Evolutionary conservation across 2,797 vertebrate species (phyloP), one percentile per base, ranked within the genome.

Genomic region (Falco novaeseelandiae): DNA sequence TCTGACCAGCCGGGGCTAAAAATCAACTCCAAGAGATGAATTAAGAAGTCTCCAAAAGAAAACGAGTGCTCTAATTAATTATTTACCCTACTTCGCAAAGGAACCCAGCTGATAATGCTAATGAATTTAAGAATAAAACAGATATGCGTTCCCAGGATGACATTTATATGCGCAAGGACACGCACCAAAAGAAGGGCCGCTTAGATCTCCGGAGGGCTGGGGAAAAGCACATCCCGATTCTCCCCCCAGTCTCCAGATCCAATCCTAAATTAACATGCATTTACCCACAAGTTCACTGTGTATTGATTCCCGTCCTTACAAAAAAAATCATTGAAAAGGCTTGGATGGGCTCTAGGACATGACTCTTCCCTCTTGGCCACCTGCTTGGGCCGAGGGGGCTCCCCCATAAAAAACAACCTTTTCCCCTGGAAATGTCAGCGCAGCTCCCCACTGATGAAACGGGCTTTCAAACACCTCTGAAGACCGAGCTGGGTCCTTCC

Each of bases 101-200:
- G 73, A 92, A 90, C 16, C n/a, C 3, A 10, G 46, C 66, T 77
- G 84, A 65, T 67, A 90, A 91, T 40, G 66, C 59, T 72, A 89
- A 78, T 51, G 40, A 90, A 73, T 93, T 78, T 92, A 76, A 90
- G 83, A 93, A 74, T 81, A 85, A 89, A 87, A 34, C 25, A 83
- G 59, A 82, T 10, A 1, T 16, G n/a, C 3, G 2, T 54, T 89
- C 55, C 67, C 29, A 82, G 52, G 62, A 55, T 12, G 8, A 65
- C 36, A 83, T 34, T 83, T 81, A 32, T 51, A 54, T 3, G 54
- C 1, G 4, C 61, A 54, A 29, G 36, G 44, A 87, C 0, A 0
- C 7, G 14, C 36, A 81, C 20, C 10, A 52, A 69, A 80, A 83
- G 42, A 78, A 29, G 25, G 3, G 8, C 2, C 3, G 82, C 55